phyloP scores from a whole-genome alignment of 2,113 vertebrate genomes.

The Vombatus ursinus region DNA sequence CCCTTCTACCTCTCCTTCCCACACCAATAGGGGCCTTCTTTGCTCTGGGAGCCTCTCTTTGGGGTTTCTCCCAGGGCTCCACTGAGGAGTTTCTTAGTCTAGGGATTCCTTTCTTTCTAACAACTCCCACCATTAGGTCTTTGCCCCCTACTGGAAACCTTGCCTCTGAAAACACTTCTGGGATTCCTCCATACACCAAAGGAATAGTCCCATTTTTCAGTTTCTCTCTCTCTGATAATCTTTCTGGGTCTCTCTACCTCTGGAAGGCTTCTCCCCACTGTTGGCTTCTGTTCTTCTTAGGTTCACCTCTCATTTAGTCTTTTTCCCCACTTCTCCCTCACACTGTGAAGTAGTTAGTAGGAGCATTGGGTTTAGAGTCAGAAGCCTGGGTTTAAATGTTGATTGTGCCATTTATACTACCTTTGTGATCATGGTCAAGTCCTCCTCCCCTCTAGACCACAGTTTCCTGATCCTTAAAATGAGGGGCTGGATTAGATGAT shows the following conservation, averaged over 20 bases:
- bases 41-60: background rate
- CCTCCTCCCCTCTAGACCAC: background rate
- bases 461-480: background rate
- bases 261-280: background rate
- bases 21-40: background rate
- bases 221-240: background rate
- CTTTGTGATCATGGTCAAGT: background rate
- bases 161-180: background rate
- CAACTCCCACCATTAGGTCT: background rate
- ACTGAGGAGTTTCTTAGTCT: background rate
- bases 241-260: background rate
- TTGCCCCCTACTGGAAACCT: background rate
- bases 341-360: background rate
- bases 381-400: background rate
- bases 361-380: background rate
- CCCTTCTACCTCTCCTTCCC: no score
- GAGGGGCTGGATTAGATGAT: background rate
- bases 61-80: background rate
- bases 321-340: background rate
- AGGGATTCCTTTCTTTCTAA: background rate
- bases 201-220: background rate
- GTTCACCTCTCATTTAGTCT: background rate
- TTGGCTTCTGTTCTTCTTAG: background rate
- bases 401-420: background rate
- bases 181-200: background rate